Conservation (phyloP, 2,797 vertebrate species). For the Lithobates sylvaticus region DNA sequence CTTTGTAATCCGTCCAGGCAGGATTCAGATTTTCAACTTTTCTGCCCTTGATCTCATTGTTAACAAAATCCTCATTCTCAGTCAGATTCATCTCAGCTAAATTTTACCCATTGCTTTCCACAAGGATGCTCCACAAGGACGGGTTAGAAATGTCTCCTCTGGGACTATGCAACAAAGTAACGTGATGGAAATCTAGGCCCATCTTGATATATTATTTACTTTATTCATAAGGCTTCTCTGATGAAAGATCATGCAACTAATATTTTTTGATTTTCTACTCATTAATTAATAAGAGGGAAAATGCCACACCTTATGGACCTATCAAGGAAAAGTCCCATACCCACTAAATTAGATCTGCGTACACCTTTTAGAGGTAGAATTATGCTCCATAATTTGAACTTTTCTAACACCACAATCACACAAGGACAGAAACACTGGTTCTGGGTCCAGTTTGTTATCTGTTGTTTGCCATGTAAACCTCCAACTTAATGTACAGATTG, state of each 20-base stretch:
- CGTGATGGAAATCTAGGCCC: not conserved
- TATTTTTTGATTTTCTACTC: not conserved
- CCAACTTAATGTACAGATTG: too few relatives aligned
- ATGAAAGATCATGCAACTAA: not conserved
- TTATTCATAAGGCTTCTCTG: not conserved
- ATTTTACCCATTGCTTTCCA: slow-evolving; percentile 36
- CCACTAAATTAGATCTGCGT: too few relatives aligned
- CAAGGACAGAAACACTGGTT: too few relatives aligned
- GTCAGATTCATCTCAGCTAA: slow-evolving; percentile 22
- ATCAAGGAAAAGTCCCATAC: too few relatives aligned
- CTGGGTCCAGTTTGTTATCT: too few relatives aligned
- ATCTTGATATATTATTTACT: not conserved
- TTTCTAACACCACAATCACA: too few relatives aligned
- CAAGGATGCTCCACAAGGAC: not conserved
- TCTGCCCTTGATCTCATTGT: slow-evolving; percentile 61
- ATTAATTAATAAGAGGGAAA: not conserved
- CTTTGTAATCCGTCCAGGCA: slow-evolving; percentile 59
- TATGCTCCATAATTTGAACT: not conserved
- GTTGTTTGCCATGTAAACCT: too few relatives aligned
- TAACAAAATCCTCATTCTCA: slow-evolving; percentile 55
- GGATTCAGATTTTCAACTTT: slow-evolving; percentile 48
- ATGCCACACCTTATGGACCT: not conserved
- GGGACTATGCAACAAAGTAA: not conserved
- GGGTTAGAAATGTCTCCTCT: not conserved
- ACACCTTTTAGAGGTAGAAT: too few relatives aligned